Evolutionary conservation across 2,797 vertebrate genomes (phyloP).

Genomic region (Moxostoma hubbsi): DNA sequence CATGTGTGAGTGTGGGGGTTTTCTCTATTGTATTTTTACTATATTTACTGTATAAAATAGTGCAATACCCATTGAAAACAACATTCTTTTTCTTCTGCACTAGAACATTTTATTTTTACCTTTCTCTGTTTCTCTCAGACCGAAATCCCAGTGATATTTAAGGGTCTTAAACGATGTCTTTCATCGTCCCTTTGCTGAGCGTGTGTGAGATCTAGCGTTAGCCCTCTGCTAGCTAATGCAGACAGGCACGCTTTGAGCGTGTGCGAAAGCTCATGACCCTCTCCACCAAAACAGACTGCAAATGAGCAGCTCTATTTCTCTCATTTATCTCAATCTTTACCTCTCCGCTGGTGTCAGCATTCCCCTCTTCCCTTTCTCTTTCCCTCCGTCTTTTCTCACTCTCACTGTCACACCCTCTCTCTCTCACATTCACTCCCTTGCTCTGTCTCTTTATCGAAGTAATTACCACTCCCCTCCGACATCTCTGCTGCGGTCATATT

Average conservation of each 20-base stretch:
- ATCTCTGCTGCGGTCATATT: slow-evolving; percentile 41
- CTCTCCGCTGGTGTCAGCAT: slow-evolving; percentile 55
- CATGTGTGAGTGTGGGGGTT: background rate
- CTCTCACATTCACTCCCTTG: slow-evolving; percentile 21
- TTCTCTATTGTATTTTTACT: background rate
- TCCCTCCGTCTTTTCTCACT: slow-evolving; percentile 15
- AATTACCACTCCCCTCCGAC: slow-evolving; percentile 49
- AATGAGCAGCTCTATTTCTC: slow-evolving; percentile 64
- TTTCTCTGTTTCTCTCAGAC: slow-evolving; percentile 70
- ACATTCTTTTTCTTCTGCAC: background rate
- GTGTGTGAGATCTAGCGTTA: slow-evolving; percentile 57
- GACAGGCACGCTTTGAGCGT: slow-evolving; percentile 57
- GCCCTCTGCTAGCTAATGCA: slow-evolving; percentile 50
- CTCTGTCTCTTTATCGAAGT: slow-evolving; percentile 56
- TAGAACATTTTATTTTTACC: slow-evolving; percentile 3
- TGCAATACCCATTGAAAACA: background rate
- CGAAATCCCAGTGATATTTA: slow-evolving; percentile 81
- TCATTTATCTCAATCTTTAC: slow-evolving; percentile 32
- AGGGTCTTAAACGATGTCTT: slow-evolving; percentile 79
- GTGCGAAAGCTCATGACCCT: slow-evolving; percentile 57
- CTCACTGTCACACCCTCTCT: slow-evolving; percentile 14
- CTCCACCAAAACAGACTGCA: slow-evolving; percentile 66
- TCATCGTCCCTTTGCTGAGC: slow-evolving; percentile 69
- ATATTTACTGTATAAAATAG: slow-evolving; percentile 4
- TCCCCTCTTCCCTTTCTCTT: slow-evolving; percentile 34